Percentiles rank a stretch among this genome's conserved stretches.
phyloP scores from a whole-genome alignment of 2,797 vertebrate genomes.

The Delichon dasypus region DNA sequence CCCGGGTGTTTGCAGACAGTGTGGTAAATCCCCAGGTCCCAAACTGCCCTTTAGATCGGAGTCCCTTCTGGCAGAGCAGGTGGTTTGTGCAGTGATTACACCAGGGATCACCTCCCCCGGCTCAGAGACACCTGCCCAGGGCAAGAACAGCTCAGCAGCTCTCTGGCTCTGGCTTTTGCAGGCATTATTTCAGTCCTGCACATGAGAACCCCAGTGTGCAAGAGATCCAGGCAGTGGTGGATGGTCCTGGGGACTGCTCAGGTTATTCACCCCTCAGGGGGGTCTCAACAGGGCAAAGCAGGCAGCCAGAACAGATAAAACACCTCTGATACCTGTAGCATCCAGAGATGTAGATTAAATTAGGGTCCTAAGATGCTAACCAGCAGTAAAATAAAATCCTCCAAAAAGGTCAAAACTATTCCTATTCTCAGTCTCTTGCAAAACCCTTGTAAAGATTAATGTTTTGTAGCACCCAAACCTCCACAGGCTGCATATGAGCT shows the following conservation, averaged over 20 bases:
- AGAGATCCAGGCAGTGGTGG: neutral
- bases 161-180: neutral
- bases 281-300: neutral
- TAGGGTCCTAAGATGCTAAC: neutral
- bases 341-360: neutral
- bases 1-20: neutral
- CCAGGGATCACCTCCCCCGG: neutral
- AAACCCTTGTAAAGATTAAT: neutral
- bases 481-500: neutral
- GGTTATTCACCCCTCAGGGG: neutral
- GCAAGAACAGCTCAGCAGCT: neutral
- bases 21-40: neutral
- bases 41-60: neutral
- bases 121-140: neutral
- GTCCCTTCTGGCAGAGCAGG: neutral
- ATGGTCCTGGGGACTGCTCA: neutral
- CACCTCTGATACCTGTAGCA: neutral
- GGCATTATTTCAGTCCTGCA: neutral
- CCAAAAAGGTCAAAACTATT: neutral
- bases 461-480: neutral
- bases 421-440: neutral
- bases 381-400: neutral
- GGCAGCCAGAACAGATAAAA: neutral
- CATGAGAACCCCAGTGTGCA: neutral
- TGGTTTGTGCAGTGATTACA: fast-evolving